Base-by-base conservation (phyloP, 2,888 invertebrate species). In the Neoaliturus tenellus region DNA sequence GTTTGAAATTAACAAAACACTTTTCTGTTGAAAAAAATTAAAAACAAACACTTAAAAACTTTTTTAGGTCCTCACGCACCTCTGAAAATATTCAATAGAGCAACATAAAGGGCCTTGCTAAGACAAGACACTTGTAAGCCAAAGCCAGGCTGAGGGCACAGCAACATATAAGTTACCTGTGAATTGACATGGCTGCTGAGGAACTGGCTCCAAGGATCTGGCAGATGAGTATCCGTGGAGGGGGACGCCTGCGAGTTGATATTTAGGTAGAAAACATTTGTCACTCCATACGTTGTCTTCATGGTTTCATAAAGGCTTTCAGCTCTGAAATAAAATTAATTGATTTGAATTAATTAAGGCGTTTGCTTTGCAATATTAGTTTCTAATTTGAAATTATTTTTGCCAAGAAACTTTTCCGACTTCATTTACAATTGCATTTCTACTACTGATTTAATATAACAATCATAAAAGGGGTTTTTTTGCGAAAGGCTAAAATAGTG, bases 171-270 rank as follows among this genome's bases (percentile, higher is more conserved):
- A 88, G 89, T 89, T 89, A 93, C 93, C 90, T 90, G 91, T 55
- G 90, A 85, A 87, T 93, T 93, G 51, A 91, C 90, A 87, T 93
- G 92, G 83, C 93, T 92, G 83, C 93, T 93, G 80, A 98, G 93
- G 90, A 94, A 97, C 86, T 95, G 94, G 87, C 94, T 93, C 98
- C 98, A 98, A 20, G 95, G 95, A 91, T 98, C 98, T 12, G 95
- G 94, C 89, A 95, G 28, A 1, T 85, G 81, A 44, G 62, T 41
- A 25, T 81, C 73, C 8, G 62, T 23, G 14, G 83, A 71, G 17
- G 85, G 58, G 28, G 93, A 92, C 78, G 92, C 93, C 88, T 95
- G 93, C 0, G 98, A 98, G 91, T 99, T 99, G 86, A 98, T 95
- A 90, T 95, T 94, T 83, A 99, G 92, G 88, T 99, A 92, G 90